Percentiles rank a stretch among this genome's conserved stretches.
These are phyloP conservation scores for Dusona sp. DNA, from an alignment of 2,888 invertebrate genomes.

Conservation along the genomic window DNA sequence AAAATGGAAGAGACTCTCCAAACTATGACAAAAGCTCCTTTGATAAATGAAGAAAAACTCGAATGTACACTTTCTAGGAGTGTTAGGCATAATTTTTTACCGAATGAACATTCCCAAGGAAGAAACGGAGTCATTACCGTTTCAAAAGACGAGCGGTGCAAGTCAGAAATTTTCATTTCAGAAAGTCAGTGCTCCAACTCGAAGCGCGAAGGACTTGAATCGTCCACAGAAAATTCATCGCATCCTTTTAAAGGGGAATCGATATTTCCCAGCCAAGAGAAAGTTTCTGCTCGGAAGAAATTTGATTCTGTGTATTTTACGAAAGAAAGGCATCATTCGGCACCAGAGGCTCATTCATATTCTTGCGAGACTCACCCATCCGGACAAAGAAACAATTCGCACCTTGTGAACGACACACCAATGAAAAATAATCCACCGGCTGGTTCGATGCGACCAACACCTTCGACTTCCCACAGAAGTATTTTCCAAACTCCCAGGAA, in stretches of 20 bases:
- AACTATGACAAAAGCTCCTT: not conserved
- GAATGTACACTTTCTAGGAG: too few species aligned
- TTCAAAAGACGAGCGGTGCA: not conserved
- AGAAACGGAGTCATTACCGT: not conserved
- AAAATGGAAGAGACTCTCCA: not conserved
- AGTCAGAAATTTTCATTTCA: not conserved
- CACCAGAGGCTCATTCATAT: not conserved
- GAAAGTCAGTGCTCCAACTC: not conserved
- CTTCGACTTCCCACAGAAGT: conserved; percentile 78
- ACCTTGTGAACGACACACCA: conserved; percentile 76
- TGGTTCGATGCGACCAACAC: conserved; percentile 73
- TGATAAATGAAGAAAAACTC: not conserved
- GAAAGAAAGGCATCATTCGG: not conserved
- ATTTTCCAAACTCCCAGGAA: conserved; percentile 80
- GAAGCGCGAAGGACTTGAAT: not conserved
- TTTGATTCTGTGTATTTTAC: not conserved
- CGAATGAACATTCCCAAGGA: not conserved
- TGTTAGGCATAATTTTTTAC: not conserved
- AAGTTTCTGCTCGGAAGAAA: not conserved
- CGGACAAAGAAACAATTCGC: conserved; percentile 1
- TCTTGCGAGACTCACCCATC: not conserved
- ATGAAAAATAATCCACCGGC: conserved; percentile 75
- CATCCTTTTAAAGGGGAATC: not conserved
- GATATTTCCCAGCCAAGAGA: not conserved
- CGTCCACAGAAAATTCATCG: not conserved